phyloP scores from a whole-genome alignment of 2,888 invertebrate genomes.

The Trilocha varians region DNA sequence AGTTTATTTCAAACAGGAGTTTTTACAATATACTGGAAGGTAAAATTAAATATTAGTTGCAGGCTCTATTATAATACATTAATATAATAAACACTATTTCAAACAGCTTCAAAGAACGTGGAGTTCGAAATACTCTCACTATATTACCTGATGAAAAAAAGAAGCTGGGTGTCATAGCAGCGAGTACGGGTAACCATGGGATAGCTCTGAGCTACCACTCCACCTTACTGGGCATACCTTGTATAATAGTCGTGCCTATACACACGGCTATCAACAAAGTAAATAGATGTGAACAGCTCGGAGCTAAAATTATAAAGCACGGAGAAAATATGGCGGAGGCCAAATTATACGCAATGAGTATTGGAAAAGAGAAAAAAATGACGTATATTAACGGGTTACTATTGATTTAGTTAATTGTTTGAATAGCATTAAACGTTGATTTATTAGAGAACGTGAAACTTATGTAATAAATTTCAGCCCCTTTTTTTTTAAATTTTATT shows the following conservation, averaged over 20 bases:
- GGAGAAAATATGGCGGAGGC: slow-evolving; percentile 87
- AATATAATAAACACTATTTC: neutral
- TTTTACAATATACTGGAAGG: slow-evolving; percentile 93
- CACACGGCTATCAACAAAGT: slow-evolving; percentile 93
- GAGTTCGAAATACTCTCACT: slow-evolving; percentile 86
- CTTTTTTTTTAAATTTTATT: too few relatives aligned
- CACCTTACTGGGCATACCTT: slow-evolving; percentile 77
- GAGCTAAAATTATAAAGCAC: slow-evolving; percentile 84
- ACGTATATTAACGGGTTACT: slow-evolving; percentile 89
- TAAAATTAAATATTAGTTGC: slow-evolving; percentile 51
- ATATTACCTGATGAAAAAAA: slow-evolving; percentile 82
- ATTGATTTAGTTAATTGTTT: neutral
- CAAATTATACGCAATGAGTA: slow-evolving; percentile 80
- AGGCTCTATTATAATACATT: too few relatives aligned
- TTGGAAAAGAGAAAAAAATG: slow-evolving; percentile 80
- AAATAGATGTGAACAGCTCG: slow-evolving; percentile 83
- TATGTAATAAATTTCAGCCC: too few relatives aligned
- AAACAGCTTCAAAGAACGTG: slow-evolving; percentile 92
- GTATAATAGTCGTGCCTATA: slow-evolving; percentile 90
- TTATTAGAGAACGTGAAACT: too few relatives aligned
- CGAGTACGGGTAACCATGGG: slow-evolving; percentile 95
- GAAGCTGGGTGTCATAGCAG: slow-evolving; percentile 86
- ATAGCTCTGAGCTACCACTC: slow-evolving; percentile 83
- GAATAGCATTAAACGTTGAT: too few relatives aligned
- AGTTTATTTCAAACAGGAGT: slow-evolving; percentile 93